Evolutionary conservation across 2,113 vertebrate species (phyloP), one percentile per base, ranked within the genome.

Genomic region (Sylvilagus bachmani): DNA sequence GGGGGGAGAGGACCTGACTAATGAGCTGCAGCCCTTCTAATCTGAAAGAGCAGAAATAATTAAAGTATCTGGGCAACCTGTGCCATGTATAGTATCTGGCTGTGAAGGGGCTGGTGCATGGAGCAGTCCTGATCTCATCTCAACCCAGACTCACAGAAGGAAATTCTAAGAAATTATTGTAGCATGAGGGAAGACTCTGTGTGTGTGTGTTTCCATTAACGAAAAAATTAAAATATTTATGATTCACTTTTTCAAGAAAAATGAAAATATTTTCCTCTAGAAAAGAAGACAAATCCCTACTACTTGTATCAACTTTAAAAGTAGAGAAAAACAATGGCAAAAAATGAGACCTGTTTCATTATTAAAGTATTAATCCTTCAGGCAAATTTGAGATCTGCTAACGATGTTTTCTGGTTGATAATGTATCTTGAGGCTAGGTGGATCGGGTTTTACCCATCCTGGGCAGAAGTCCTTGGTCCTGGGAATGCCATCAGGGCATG

Each of bases 1-100:
- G 84, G n/a, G 22, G 78, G 58, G 66, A 94, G 81, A n/a, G 94
- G 55, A 86, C 77, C 64, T 92, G 33, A 86, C 94, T 97, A 97
- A 97, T 97, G 97, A 84, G 36, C 88, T 95, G 69, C 66, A 92
- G 64, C 27, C 49, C 89, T 97, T 98, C 96, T 61, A 83, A 1
- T 55, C 67, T 36, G 33, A 82, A 87, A 75, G 85, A 92, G 74
- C 91, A 87, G 55, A 95, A 96, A 91, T 90, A 70, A 96, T 96
- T 89, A 95, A 86, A 93, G 49, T n/a, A 53, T 51, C 44, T 1
- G 25, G 44, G 88, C 71, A 69, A 51, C 29, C 61, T 58, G 75
- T 49, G 71, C 61, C 71, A 1, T 0, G 44, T 44, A 1, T 0
- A 16, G 79, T 0, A 12, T 55, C 29, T 10, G 69, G 13, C 66